Evolutionary conservation across 2,113 vertebrate genomes (phyloP).

Genomic region (Dasyprocta punctata): DNA sequence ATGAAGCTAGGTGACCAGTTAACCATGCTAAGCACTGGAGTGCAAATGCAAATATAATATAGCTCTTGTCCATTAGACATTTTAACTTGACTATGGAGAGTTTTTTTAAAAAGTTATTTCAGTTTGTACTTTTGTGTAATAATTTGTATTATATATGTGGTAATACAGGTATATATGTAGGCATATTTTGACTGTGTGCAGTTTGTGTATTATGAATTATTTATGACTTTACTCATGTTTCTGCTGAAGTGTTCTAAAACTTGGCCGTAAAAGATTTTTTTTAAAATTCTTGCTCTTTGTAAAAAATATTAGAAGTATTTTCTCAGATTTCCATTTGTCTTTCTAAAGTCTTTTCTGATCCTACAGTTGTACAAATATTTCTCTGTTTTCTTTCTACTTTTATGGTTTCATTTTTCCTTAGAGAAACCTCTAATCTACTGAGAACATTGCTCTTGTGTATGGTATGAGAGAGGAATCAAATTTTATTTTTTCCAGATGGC

Average conservation of each 20-base stretch:
- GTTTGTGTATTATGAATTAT: background rate
- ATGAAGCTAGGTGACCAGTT: background rate
- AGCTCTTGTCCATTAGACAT: background rate
- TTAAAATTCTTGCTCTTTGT: background rate
- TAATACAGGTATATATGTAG: background rate
- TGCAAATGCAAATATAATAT: background rate
- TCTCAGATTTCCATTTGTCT: background rate
- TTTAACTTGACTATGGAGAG: background rate
- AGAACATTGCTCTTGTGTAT: background rate
- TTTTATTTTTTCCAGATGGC: background rate
- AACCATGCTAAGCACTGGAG: background rate
- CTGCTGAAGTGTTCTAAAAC: background rate
- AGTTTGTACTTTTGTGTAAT: background rate
- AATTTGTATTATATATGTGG: background rate
- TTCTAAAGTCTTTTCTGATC: background rate
- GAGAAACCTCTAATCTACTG: background rate
- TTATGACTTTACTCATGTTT: background rate
- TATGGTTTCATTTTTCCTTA: constrained; percentile 54
- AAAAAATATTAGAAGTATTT: background rate
- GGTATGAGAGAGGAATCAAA: background rate
- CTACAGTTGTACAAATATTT: background rate
- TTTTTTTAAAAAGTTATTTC: background rate
- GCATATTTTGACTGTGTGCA: background rate
- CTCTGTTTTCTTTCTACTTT: background rate
- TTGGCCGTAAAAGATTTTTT: background rate